Conservation (phyloP, 2,797 vertebrate genomes). For the Poeciliopsis infans region DNA sequence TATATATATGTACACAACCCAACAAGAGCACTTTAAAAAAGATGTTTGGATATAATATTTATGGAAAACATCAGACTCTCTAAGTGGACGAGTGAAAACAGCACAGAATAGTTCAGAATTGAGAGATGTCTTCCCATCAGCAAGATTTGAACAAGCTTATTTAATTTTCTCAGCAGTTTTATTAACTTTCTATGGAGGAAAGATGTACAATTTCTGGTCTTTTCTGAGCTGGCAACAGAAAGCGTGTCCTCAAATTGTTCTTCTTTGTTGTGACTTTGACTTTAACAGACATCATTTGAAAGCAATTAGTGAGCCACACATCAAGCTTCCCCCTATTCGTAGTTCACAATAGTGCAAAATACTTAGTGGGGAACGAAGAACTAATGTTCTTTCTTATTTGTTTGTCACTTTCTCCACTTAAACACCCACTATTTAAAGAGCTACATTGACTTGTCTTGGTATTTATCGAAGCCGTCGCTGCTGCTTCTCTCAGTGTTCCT, state of each 20-base stretch:
- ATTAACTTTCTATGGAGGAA: background rate
- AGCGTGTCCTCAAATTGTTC: conserved; percentile 18
- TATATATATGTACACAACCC: too few relatives aligned
- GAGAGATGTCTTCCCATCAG: background rate
- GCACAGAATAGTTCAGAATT: background rate
- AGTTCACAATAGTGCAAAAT: conserved; percentile 30
- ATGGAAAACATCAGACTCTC: background rate
- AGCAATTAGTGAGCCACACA: conserved; percentile 41
- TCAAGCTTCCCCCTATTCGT: conserved; percentile 29
- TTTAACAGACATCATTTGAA: conserved; percentile 49
- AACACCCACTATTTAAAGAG: conserved; percentile 30
- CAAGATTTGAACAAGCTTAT: background rate
- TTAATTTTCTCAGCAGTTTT: background rate
- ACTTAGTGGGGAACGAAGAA: conserved; percentile 20
- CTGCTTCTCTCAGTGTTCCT: conserved; percentile 20
- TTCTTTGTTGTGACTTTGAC: conserved; percentile 46
- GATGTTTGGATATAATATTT: background rate
- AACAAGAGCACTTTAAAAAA: background rate
- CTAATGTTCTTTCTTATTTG: conserved; percentile 34
- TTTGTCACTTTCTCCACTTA: conserved; percentile 39
- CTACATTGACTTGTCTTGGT: conserved; percentile 12
- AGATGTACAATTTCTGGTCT: conserved; percentile 11
- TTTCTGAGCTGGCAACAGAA: conserved; percentile 5
- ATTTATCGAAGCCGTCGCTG: conserved; percentile 36
- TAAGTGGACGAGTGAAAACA: background rate